A percentile compares a stretch with the other conserved stretches of the same genome.
Conservation (phyloP, 2,113 vertebrate species). For the Hylia prasina region DNA sequence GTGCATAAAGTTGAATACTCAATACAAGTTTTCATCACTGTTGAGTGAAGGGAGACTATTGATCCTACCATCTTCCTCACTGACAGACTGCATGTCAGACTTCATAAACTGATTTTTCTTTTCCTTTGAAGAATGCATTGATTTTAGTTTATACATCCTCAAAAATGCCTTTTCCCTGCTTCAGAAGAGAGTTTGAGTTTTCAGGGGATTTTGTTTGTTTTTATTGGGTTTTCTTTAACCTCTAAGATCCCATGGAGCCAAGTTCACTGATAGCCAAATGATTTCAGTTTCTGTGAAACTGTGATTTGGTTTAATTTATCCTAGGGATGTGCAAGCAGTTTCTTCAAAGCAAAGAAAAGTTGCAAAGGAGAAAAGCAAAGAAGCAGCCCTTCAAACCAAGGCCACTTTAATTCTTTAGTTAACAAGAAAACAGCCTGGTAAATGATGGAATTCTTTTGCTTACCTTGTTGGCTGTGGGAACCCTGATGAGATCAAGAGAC, state of each 20-base stretch:
- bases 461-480: not conserved
- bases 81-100: not conserved
- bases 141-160: conserved; percentile 57
- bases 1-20: not conserved
- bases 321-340: not conserved
- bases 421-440: not conserved
- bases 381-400: not conserved
- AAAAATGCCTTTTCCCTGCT: not conserved
- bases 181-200: not conserved
- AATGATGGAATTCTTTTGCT: not conserved
- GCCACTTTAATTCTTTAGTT: not conserved
- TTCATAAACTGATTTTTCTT: conserved; percentile 51
- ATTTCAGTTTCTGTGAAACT: not conserved
- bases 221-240: not conserved
- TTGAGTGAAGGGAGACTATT: conserved; percentile 18
- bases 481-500: not conserved
- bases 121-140: conserved; percentile 63
- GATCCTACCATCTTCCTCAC: conserved; percentile 1
- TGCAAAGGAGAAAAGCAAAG: not conserved
- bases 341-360: not conserved
- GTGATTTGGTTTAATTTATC: not conserved
- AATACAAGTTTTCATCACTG: not conserved
- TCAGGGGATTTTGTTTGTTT: not conserved
- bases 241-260: not conserved
- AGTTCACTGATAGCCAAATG: not conserved